Percentiles rank a stretch among this genome's conserved stretches.
These are phyloP conservation scores for Platerodrilus igneus DNA, from an alignment of 2,888 invertebrate species.

Conservation along the genomic window DNA sequence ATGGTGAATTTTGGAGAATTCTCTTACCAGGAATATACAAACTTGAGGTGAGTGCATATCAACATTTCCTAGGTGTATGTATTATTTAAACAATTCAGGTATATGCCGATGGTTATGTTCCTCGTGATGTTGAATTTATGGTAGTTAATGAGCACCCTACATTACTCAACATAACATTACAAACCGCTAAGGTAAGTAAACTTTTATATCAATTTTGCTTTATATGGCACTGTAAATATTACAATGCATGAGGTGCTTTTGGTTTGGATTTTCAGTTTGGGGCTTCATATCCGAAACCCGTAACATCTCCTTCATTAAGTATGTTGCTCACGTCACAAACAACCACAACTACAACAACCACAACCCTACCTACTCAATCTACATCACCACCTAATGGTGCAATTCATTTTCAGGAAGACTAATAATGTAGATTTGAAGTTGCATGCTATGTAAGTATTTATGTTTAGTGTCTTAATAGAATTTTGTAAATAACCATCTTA, in stretches of 20 bases:
- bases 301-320: slow-evolving; percentile 44
- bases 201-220: background rate
- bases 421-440: slow-evolving; percentile 20
- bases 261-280: slow-evolving; percentile 41
- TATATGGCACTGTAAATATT: background rate
- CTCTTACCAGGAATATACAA: slow-evolving; percentile 82
- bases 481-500: too few relatives aligned
- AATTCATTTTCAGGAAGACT: slow-evolving; percentile 40
- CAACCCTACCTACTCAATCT: slow-evolving; percentile 23
- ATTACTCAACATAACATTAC: slow-evolving; percentile 74
- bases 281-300: slow-evolving; percentile 41
- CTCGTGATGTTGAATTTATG: slow-evolving; percentile 80
- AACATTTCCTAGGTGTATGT: slow-evolving; percentile 8
- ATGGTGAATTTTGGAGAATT: slow-evolving; percentile 94
- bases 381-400: slow-evolving; percentile 28
- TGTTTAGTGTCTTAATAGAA: background rate
- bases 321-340: too few relatives aligned
- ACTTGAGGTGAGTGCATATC: slow-evolving; percentile 61
- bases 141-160: slow-evolving; percentile 84
- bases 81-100: slow-evolving; percentile 53
- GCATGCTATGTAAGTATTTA: slow-evolving; percentile 3
- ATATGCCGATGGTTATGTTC: slow-evolving; percentile 77
- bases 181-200: slow-evolving; percentile 68
- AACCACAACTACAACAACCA: too few relatives aligned
- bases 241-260: slow-evolving; percentile 7